These are phyloP conservation scores for Leptinotarsa lineolata DNA, from an alignment of 1,140 invertebrate species.

Conservation along the genomic window DNA sequence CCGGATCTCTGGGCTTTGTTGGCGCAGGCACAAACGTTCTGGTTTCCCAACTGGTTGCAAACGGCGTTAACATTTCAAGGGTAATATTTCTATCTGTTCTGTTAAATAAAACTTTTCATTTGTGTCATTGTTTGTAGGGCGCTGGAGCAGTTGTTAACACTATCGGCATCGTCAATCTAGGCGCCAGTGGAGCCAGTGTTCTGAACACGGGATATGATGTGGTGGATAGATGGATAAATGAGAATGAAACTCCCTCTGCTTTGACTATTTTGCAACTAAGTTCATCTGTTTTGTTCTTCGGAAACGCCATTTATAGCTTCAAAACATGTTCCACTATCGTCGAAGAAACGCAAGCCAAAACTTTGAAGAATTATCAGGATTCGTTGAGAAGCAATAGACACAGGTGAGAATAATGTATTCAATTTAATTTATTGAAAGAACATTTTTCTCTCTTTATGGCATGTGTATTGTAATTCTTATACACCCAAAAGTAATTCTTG, in stretches of 20 bases:
- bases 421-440: not conserved
- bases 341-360: conserved; percentile 50
- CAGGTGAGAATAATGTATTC: conserved; percentile 31
- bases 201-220: conserved; percentile 49
- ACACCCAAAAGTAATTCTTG: too few species aligned
- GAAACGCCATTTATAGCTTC: conserved; percentile 53
- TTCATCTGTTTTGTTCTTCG: conserved; percentile 55
- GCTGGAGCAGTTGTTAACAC: conserved; percentile 42
- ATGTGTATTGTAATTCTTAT: not conserved
- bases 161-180: conserved; percentile 45
- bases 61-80: conserved; percentile 41
- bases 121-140: conserved; percentile 29
- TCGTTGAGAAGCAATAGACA: conserved; percentile 51
- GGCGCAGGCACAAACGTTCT: conserved; percentile 48
- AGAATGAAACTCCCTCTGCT: conserved; percentile 40
- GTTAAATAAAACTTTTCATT: too few species aligned
- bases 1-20: conserved; percentile 50
- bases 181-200: conserved; percentile 41
- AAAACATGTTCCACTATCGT: conserved; percentile 51
- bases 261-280: conserved; percentile 53
- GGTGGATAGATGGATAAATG: conserved; percentile 37
- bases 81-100: conserved; percentile 28
- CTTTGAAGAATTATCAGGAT: conserved; percentile 42
- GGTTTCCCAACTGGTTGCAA: conserved; percentile 38
- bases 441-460: not conserved